Evolutionary conservation across 2,888 invertebrate species (phyloP), one percentile per base, ranked within the genome.

Genomic region (Myopa tessellatipennis): DNA sequence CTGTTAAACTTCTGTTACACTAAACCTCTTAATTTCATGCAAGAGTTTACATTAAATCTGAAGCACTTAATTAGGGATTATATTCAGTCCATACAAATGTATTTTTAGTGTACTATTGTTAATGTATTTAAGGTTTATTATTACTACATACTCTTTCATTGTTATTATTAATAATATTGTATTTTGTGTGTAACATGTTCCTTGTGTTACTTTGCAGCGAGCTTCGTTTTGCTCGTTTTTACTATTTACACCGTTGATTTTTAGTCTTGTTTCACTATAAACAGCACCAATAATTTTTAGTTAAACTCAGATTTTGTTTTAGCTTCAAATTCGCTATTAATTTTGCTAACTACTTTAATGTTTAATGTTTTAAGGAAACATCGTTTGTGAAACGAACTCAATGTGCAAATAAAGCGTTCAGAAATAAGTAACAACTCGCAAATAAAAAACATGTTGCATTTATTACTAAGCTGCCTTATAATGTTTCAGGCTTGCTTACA

Each of bases 211-310:
- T 45, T 45, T 45, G 45, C 45, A 26, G 26, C 26, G 26, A 26
- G 26, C 26, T 26, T 45, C 10, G 6, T 45, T 45, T 45, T 45
- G 14, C 16, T 45, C 14, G 14, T 14, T 38, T 38, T 65, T 38
- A 16, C 5, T 65, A 65, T 3, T 26, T 65, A 38, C 38, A 36
- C 5, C n/a, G 10, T n/a, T n/a, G 18, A 55, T 14, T 58, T 63
- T 45, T 16, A 16, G 36, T 75, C 45, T 75, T 68, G 40, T 68
- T 36, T 58, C n/a, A 14, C 63, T 58, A 55, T 60, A 63, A 76
- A 76, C 71, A 76, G 71, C 76, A 71, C 76, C 76, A 74, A 75
- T 75, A 50, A 75, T 63, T 65, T 58, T 63, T 63, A 63, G 65
- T 61, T 72, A 60, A 58, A 72, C 12, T 73, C 68, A 67, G 18